These are phyloP conservation scores for Typhlichthys subterraneus DNA, from an alignment of 2,797 vertebrate genomes.

Conservation along the genomic window DNA sequence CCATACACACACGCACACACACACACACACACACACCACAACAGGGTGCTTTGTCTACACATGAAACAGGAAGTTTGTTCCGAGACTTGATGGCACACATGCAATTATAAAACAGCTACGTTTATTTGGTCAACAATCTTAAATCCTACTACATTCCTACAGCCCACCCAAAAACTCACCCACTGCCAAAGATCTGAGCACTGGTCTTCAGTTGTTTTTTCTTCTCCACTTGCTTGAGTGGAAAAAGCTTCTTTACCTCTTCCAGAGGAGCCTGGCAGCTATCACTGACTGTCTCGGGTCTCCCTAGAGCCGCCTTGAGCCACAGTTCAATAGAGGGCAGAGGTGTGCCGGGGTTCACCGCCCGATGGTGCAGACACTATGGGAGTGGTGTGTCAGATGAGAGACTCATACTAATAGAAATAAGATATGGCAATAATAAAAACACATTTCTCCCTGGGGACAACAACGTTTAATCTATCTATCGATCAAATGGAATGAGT, in stretches of 20 bases:
- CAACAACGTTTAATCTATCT: no score
- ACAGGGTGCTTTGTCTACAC: not conserved
- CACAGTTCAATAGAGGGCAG: constrained; percentile 86
- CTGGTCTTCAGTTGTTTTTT: constrained; percentile 88
- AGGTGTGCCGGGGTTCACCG: constrained; percentile 79
- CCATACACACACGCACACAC: not conserved
- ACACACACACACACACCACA: not conserved
- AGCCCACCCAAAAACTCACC: constrained; percentile 73
- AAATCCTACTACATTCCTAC: no score
- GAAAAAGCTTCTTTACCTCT: constrained; percentile 85
- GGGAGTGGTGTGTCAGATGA: constrained; percentile 6
- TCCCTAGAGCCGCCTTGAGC: constrained; percentile 80
- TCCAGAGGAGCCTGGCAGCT: constrained; percentile 80
- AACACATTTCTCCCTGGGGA: no score
- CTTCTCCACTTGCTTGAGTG: constrained; percentile 86
- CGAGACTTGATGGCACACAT: not conserved
- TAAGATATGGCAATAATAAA: not conserved
- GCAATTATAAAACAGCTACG: no score
- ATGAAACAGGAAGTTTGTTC: not conserved
- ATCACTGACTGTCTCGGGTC: constrained; percentile 78
- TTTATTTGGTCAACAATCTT: no score
- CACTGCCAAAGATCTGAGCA: constrained; percentile 88
- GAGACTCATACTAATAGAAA: constrained; percentile 1
- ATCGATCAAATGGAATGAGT: no score
- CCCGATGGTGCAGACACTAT: constrained; percentile 93